These are phyloP conservation scores for Bungarus multicinctus DNA, from an alignment of 2,113 vertebrate species.

Conservation along the genomic window DNA sequence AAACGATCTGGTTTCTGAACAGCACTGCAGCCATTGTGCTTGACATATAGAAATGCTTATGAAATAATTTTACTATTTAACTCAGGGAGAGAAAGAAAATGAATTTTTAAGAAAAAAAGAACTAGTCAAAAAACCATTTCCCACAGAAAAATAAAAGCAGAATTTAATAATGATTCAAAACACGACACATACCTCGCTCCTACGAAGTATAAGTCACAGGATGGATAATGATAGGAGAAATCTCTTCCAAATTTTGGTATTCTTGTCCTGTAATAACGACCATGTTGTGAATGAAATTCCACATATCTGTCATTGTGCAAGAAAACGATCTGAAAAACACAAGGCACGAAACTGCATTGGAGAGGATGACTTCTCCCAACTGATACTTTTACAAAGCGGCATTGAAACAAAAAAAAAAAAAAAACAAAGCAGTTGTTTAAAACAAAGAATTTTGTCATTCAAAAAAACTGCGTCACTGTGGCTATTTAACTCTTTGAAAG, in stretches of 20 bases:
- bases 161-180: constrained; percentile 8
- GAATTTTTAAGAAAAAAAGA: not conserved
- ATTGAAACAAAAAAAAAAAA: not conserved
- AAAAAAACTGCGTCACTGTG: not conserved
- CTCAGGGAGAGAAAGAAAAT: not conserved
- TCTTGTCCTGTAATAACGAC: constrained; percentile 92
- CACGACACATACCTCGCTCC: constrained; percentile 81
- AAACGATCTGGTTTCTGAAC: not conserved
- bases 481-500: not conserved
- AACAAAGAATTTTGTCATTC: not conserved
- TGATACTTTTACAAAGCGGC: not conserved
- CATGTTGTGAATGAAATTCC: constrained; percentile 94
- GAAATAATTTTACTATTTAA: not conserved
- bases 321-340: constrained; percentile 84
- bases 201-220: constrained; percentile 96
- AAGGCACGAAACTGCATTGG: constrained; percentile 17
- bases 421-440: not conserved
- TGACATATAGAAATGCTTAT: not conserved
- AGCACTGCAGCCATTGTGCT: not conserved
- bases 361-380: not conserved
- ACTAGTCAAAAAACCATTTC: not conserved
- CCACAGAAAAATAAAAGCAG: not conserved
- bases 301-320: constrained; percentile 86
- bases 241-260: constrained; percentile 96
- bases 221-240: constrained; percentile 94